These are phyloP conservation scores for Philopedon plagiatum DNA, from an alignment of 2,888 invertebrate genomes.

Conservation along the genomic window DNA sequence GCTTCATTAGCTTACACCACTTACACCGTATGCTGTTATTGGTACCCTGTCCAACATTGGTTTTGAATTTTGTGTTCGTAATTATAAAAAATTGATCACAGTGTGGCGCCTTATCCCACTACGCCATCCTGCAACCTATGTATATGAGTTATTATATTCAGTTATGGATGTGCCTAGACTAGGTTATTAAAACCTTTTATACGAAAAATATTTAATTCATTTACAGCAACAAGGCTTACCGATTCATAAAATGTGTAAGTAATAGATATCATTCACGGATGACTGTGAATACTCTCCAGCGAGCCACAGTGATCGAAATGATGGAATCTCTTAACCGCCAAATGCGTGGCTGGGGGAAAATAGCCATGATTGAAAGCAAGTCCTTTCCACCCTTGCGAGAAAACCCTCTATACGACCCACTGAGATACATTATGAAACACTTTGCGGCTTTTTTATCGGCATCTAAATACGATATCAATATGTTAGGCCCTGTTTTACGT, in stretches of 20 bases:
- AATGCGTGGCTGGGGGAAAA: constrained; percentile 69
- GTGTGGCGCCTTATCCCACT: too few species aligned
- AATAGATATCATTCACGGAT: constrained; percentile 67
- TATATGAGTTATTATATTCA: too few species aligned
- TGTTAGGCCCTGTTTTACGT: constrained; percentile 60
- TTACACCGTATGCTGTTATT: too few species aligned
- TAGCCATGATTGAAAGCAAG: constrained; percentile 69
- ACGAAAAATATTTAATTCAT: not conserved
- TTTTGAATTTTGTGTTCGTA: too few species aligned
- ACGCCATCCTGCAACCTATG: too few species aligned
- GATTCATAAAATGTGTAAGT: constrained; percentile 55
- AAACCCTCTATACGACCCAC: constrained; percentile 54
- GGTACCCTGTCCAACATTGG: too few species aligned
- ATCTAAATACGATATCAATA: constrained; percentile 69
- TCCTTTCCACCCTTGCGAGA: constrained; percentile 52
- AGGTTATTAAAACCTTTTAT: too few species aligned
- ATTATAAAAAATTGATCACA: too few species aligned
- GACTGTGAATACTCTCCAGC: constrained; percentile 69
- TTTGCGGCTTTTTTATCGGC: constrained; percentile 69
- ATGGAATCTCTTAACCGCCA: constrained; percentile 71
- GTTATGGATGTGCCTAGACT: too few species aligned
- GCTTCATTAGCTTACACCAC: too few species aligned
- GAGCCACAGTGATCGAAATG: constrained; percentile 70
- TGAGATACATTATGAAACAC: constrained; percentile 68
- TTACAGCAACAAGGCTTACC: constrained; percentile 28